These are phyloP conservation scores for Lethenteron camtschaticum DNA, from an alignment of 2,113 vertebrate species.

Conservation along the genomic window DNA sequence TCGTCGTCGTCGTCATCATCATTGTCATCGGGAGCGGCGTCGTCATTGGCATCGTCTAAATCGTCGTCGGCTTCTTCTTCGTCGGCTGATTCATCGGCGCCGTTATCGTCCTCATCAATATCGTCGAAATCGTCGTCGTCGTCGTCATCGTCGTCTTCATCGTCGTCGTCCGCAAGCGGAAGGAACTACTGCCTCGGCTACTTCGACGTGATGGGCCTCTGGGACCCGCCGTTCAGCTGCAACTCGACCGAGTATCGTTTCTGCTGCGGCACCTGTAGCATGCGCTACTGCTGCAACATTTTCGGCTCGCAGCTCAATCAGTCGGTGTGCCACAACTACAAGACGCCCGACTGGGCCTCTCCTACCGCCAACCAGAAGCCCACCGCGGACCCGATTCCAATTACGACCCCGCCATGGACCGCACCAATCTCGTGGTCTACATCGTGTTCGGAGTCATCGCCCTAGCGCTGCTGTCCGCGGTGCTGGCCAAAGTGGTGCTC, in stretches of 20 bases:
- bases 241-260: constrained; percentile 92
- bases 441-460: constrained; percentile 90
- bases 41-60: no score
- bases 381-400: constrained; percentile 33
- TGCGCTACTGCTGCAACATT: constrained; percentile 96
- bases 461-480: constrained; percentile 69
- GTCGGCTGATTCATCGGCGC: no score
- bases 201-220: constrained; percentile 94
- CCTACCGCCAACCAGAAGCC: constrained; percentile 24
- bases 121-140: no score
- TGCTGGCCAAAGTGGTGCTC: constrained; percentile 59
- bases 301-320: constrained; percentile 74
- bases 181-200: constrained; percentile 47
- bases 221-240: constrained; percentile 83
- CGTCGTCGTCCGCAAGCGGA: no score
- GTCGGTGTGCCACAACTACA: constrained; percentile 64
- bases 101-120: no score
- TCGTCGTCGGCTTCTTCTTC: no score
- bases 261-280: constrained; percentile 91
- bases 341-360: constrained; percentile 26
- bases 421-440: constrained; percentile 85
- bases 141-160: no score
- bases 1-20: no score
- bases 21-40: no score
- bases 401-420: constrained; percentile 75